phyloP scores from a whole-genome alignment of 2,797 vertebrate genomes.

The Enteromius anoplus region DNA sequence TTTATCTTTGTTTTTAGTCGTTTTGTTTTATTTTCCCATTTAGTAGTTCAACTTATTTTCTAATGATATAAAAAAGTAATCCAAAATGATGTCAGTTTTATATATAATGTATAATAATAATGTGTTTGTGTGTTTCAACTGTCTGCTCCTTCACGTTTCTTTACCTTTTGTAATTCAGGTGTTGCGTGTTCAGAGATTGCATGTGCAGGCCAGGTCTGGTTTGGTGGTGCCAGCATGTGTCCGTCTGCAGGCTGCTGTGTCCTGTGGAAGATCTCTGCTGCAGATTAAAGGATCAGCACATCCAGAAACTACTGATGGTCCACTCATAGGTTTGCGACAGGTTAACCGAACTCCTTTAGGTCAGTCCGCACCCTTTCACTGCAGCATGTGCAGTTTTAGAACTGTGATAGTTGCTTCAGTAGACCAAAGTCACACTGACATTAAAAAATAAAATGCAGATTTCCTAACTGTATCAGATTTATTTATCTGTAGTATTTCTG shows the following conservation, averaged over 20 bases:
- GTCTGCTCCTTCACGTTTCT: neutral
- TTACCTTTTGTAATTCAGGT: constrained; percentile 70
- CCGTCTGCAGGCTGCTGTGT: constrained; percentile 77
- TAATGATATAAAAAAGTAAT: too few relatives aligned
- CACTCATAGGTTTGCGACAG: neutral
- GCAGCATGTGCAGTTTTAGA: neutral
- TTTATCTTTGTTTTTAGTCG: too few relatives aligned
- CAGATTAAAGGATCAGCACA: constrained; percentile 39
- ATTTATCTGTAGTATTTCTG: neutral
- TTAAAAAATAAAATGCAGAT: neutral
- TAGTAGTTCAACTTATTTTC: too few relatives aligned
- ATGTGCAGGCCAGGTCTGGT: constrained; percentile 77
- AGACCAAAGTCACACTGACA: neutral
- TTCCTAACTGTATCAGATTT: constrained; percentile 6
- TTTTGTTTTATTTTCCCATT: too few relatives aligned
- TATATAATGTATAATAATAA: too few relatives aligned
- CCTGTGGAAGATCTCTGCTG: constrained; percentile 62
- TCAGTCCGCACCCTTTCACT: neutral
- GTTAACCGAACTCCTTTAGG: constrained; percentile 7
- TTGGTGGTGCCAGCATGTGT: constrained; percentile 83
- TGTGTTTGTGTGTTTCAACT: neutral
- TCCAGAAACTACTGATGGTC: constrained; percentile 39
- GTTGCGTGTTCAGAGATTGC: constrained; percentile 82
- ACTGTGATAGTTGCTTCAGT: neutral
- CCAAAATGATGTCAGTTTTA: too few relatives aligned